Evolutionary conservation across 2,113 vertebrate genomes (phyloP), one percentile per base, ranked within the genome.

Genomic region (Neomonachus schauinslandi): DNA sequence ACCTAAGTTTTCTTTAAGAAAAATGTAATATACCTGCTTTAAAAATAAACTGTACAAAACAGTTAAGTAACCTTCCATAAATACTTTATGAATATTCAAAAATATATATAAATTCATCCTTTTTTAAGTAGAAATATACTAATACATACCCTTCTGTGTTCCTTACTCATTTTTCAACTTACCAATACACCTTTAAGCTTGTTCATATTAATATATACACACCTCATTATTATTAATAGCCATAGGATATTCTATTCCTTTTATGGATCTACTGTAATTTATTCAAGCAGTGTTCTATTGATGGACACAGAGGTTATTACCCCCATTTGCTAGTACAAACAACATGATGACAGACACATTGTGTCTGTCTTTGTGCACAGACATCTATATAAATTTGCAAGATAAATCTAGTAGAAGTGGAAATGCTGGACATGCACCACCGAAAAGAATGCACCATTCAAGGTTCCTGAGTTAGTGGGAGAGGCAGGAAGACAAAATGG

Each of bases 61-160:
- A 67, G 14, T 77, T 63, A 85, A 33, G 26, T 82, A 83, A 83
- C 7, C 14, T 39, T 80, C n/a, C 49, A 83, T n/a, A 91, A 97
- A 95, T 87, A 80, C 46, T 57, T 83, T 31, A 79, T 65, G 12
- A 93, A 83, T 91, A 93, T 42, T 79, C 63, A 89, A 96, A 18
- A 49, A 5, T 79, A 5, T 24, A 69, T 36, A 80, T 59, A 63
- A 89, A 53, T 6, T n/a, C 59, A 65, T 51, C 24, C 28, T 90
- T 67, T 95, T 61, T 55, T 1, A 77, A 85, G 95, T 10, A 81
- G 31, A 79, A 93, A 83, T 15, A 53, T 57, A 88, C 91, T 63
- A 65, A 82, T 36, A 53, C 42, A 76, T 49, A 67, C 1, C 53
- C 6, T 87, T 31, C 42, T 39, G 3, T 67, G 16, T 2, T 49